phyloP scores from a whole-genome alignment of 2,113 vertebrate genomes.

The Alethe diademata region DNA sequence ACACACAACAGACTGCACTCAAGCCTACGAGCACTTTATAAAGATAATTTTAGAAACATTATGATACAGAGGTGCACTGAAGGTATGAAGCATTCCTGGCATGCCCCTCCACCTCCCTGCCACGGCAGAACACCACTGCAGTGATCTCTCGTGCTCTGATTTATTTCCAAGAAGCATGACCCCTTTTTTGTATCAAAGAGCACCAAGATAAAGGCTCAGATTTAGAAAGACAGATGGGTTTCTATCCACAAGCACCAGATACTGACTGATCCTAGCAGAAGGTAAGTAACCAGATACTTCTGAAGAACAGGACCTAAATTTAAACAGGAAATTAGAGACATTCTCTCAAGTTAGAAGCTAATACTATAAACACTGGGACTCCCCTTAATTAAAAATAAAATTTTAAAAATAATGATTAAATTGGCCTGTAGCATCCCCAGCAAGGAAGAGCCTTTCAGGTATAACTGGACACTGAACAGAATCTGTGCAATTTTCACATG shows the following conservation, averaged over 20 bases:
- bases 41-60: background rate
- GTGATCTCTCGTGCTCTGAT: background rate
- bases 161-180: constrained; percentile 3
- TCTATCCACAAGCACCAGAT: constrained; percentile 33
- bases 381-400: background rate
- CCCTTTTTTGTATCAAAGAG: constrained; percentile 14
- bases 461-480: background rate
- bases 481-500: background rate
- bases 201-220: constrained; percentile 43
- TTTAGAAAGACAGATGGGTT: constrained; percentile 50
- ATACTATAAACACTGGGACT: background rate
- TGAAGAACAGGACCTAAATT: constrained; percentile 20
- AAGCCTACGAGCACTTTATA: background rate
- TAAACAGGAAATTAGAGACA: constrained; percentile 29
- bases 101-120: background rate
- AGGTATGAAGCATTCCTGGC: background rate
- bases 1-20: background rate
- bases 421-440: background rate
- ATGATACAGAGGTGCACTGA: background rate
- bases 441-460: background rate
- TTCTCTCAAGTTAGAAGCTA: background rate
- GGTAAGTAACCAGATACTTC: constrained; percentile 1
- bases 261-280: constrained; percentile 49
- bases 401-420: background rate
- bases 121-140: background rate